A percentile compares a stretch with the other conserved stretches of the same genome.
Evolutionary conservation across 1,140 invertebrate genomes (phyloP).

Genomic region (Ceratoteleas bidentatus): DNA sequence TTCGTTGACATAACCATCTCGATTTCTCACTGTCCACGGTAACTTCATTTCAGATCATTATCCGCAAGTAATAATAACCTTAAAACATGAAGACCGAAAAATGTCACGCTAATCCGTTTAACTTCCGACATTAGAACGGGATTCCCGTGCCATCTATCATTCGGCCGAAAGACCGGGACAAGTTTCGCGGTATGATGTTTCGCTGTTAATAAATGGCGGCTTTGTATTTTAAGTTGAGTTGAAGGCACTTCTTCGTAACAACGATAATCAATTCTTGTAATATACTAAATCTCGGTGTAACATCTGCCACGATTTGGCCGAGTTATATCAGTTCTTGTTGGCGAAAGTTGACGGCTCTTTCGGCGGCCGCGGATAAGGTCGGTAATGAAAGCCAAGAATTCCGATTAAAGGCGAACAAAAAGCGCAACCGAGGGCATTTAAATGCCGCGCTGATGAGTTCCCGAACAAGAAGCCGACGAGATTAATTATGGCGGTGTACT

Average conservation of each 20-base stretch:
- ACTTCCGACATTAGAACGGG: no score
- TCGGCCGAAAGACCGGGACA: no score
- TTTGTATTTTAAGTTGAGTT: conserved; percentile 36
- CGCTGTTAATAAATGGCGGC: conserved; percentile 21
- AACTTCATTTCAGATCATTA: no score
- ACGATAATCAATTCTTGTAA: conserved; percentile 44
- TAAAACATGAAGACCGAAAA: no score
- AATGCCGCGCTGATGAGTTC: conserved; percentile 13
- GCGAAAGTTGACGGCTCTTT: conserved; percentile 30
- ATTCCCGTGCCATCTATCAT: no score
- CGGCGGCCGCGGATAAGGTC: conserved; percentile 27
- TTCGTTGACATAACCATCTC: no score
- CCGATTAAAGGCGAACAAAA: conserved; percentile 43
- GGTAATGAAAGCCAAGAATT: conserved; percentile 43
- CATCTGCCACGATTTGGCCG: conserved; percentile 37
- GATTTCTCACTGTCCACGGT: no score
- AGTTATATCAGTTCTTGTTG: conserved; percentile 41
- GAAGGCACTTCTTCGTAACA: conserved; percentile 14
- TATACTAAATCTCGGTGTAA: conserved; percentile 35
- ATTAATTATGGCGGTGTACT: conserved; percentile 33
- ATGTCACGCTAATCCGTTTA: no score
- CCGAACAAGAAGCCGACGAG: conserved; percentile 18
- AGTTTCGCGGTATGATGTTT: no score
- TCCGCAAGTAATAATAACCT: no score
- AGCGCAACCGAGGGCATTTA: conserved; percentile 14